Percentiles rank a stretch among this genome's conserved stretches.
These are phyloP conservation scores for Cynodonichthys magdalenae DNA, from an alignment of 2,797 vertebrate species.

Conservation along the genomic window DNA sequence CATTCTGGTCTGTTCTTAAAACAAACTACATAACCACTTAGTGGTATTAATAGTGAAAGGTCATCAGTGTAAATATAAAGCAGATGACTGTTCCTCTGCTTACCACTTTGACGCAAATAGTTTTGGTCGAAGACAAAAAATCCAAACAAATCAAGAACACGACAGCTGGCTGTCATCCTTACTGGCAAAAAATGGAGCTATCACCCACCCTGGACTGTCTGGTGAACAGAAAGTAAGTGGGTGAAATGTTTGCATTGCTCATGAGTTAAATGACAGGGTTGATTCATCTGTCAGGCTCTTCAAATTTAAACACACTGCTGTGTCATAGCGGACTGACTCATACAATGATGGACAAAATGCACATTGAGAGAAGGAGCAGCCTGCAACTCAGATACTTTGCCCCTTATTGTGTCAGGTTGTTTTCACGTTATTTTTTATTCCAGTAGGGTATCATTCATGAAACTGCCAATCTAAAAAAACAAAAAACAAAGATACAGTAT, in stretches of 20 bases:
- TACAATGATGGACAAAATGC: conserved; percentile 43
- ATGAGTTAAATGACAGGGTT: conserved; percentile 60
- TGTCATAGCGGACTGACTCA: conserved; percentile 52
- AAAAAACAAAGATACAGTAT: conserved; percentile 8
- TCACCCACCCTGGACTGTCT: conserved; percentile 16
- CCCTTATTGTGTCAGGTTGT: conserved; percentile 18
- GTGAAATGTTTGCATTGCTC: conserved; percentile 58
- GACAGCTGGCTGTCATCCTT: conserved; percentile 16
- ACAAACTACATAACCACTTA: background rate
- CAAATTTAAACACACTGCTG: conserved; percentile 57
- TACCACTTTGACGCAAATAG: conserved; percentile 13
- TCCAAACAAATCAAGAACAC: conserved; percentile 12
- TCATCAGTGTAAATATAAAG: conserved; percentile 7
- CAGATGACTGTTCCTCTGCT: conserved; percentile 4
- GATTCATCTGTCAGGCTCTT: conserved; percentile 63
- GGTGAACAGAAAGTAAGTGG: conserved; percentile 44
- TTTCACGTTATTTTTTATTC: background rate
- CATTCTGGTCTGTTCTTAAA: background rate
- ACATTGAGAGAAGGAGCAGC: conserved; percentile 22
- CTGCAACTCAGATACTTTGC: conserved; percentile 19
- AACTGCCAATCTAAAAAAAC: background rate
- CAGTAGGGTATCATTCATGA: conserved; percentile 35
- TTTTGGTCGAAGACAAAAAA: background rate
- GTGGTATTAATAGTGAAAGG: conserved; percentile 10
- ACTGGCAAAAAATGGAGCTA: conserved; percentile 37